Evolutionary conservation across 2,888 invertebrate genomes (phyloP), one percentile per base, ranked within the genome.

Genomic region (Cheilosia vulpina): DNA sequence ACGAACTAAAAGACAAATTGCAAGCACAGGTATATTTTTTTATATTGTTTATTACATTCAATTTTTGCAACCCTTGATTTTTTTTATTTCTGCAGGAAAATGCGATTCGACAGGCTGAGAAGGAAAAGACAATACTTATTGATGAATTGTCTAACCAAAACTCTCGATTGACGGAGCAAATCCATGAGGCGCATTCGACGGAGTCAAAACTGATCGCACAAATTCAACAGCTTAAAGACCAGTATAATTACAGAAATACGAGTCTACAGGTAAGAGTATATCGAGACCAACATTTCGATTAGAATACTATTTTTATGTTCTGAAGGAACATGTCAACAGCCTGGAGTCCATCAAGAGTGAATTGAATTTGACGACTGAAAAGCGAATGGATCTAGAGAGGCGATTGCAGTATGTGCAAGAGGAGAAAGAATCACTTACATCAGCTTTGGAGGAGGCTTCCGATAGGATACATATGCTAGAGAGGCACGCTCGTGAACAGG

Each of bases 131-230:
- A 84, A 94, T 94, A 85, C 93, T 98, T 78, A 96, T 98, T 84
- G 94, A 95, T 68, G 96, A 98, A 93, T 93, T 98, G 87, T 96
- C 96, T 34, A 96, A 97, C 83, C 98, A 98, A 93, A 98, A 98
- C 92, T 95, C 96, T 75, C 93, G 97, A 87, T 94, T 98, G 60
- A 97, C 97, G 9, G 94, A 94, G 68, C 97, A 98, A 92, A 94
- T 98, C 76, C 96, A 97, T 92, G 96, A 97, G 92, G 96, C 96
- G 4, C 95, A 96, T 60, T 94, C 95, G 87, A 94, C 95, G 62
- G 98, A 98, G 92, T 95, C 96, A 76, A 96, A 96, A 89, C 93
- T 98, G 73, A 94, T 95, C 87, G 94, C 95, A 71, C 97, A 98
- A 93, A 94, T 98, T 43, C 96, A 97, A 88, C 94, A 95, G 47